Percentiles rank a stretch among this genome's conserved stretches.
Conservation (phyloP, 2,888 invertebrate genomes). For the Chymomyza procnemis region DNA sequence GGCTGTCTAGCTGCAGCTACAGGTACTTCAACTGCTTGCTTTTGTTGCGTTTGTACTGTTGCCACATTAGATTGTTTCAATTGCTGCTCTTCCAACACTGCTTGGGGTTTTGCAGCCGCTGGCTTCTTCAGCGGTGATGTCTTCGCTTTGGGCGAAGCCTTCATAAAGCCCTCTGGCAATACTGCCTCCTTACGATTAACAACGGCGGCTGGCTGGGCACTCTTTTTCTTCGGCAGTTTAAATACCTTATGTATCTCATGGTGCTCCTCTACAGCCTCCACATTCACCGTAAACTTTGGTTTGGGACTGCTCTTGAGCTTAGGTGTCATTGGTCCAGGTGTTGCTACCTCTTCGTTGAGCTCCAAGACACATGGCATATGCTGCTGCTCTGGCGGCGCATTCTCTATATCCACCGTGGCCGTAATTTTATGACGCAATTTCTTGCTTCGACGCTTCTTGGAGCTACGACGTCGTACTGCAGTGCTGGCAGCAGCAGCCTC, state of each 20-base stretch:
- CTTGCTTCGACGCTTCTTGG: slow-evolving; percentile 71
- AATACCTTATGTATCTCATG: slow-evolving; percentile 74
- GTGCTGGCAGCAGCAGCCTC: slow-evolving; percentile 20
- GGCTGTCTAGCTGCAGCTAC: not conserved
- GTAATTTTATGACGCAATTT: slow-evolving; percentile 76
- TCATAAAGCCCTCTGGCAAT: slow-evolving; percentile 67
- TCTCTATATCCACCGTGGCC: slow-evolving; percentile 75
- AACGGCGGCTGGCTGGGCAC: slow-evolving; percentile 37
- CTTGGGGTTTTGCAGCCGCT: not conserved
- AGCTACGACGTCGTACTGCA: slow-evolving; percentile 40
- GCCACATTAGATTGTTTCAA: not conserved
- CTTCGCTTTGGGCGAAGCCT: slow-evolving; percentile 63
- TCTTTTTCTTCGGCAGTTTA: slow-evolving; percentile 77
- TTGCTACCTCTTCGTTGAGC: slow-evolving; percentile 40
- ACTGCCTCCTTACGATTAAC: slow-evolving; percentile 28
- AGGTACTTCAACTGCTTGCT: not conserved
- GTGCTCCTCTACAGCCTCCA: slow-evolving; percentile 77
- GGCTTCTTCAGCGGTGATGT: slow-evolving; percentile 55
- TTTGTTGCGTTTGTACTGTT: slow-evolving; percentile 29
- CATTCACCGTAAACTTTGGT: slow-evolving; percentile 77
- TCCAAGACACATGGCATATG: slow-evolving; percentile 60
- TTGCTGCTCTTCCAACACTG: not conserved
- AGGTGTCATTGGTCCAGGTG: slow-evolving; percentile 28
- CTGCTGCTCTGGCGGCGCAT: slow-evolving; percentile 52
- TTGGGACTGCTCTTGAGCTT: slow-evolving; percentile 46